Conservation (phyloP, 30 jellyfish, hydroid and myxozoan species). For the Mastigias papua region DNA sequence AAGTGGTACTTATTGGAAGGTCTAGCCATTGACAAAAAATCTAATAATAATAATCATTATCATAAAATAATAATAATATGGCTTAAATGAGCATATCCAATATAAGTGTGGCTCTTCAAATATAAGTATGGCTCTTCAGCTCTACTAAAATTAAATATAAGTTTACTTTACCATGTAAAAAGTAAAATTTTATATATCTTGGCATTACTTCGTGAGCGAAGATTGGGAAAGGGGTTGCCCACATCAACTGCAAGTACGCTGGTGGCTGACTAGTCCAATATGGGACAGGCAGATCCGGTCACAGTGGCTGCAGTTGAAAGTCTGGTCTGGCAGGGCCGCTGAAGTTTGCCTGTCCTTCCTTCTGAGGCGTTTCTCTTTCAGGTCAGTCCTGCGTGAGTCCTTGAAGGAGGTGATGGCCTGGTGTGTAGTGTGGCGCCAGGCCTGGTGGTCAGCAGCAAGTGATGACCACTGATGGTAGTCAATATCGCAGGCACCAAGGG, state of each 20-base stretch:
- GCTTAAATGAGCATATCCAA: too few relatives aligned
- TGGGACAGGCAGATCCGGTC: background rate
- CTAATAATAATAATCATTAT: too few relatives aligned
- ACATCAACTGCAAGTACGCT: background rate
- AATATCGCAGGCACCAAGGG: background rate
- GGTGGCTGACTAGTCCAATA: background rate
- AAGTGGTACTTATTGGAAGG: too few relatives aligned
- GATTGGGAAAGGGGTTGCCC: background rate
- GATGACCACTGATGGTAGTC: background rate
- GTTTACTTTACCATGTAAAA: too few relatives aligned
- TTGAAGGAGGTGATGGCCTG: background rate
- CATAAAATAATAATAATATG: too few relatives aligned
- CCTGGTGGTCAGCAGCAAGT: background rate
- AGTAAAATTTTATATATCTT: too few relatives aligned
- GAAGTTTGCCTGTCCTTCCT: background rate
- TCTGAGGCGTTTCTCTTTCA: background rate
- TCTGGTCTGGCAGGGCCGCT: background rate
- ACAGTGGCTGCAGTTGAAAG: background rate
- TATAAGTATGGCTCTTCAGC: too few relatives aligned
- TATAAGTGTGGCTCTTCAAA: too few relatives aligned
- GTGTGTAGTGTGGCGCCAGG: background rate
- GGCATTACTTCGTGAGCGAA: background rate
- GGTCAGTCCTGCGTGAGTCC: background rate
- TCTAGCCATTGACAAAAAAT: too few relatives aligned
- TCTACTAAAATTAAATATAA: too few relatives aligned